Evolutionary conservation across 1,140 invertebrate genomes (phyloP), one percentile per base, ranked within the genome.

Genomic region (Sinella curviseta): DNA sequence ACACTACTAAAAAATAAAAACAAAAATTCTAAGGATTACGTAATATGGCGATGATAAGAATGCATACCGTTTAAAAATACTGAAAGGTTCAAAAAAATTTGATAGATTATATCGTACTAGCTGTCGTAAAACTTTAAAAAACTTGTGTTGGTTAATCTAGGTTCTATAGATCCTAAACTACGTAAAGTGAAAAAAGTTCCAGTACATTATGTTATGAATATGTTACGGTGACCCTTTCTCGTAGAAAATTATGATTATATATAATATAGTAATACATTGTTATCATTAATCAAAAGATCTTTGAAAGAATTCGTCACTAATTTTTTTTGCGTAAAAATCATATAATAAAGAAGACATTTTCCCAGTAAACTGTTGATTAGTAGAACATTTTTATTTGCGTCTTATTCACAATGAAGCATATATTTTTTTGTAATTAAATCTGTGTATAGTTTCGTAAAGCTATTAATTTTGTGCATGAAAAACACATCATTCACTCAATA

Each of bases 341-440:
- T 12, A 48, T 65, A 65, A 70, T 70, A 70, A 70, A 70, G 65
- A 70, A 70, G 24, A 70, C 12, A 70, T 31, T 33, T 31, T 70
- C 65, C 65, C 65, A 70, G 65, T 31, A 70, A 70, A 60, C 14
- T 8, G n/a, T n/a, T n/a, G n/a, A n/a, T n/a, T n/a, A n/a, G n/a
- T n/a, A n/a, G n/a, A n/a, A n/a, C n/a, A n/a, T n/a, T n/a, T n/a
- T n/a, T n/a, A n/a, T n/a, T n/a, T n/a, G n/a, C n/a, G n/a, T n/a
- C n/a, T n/a, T n/a, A n/a, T n/a, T n/a, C n/a, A n/a, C n/a, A n/a
- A n/a, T n/a, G n/a, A n/a, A n/a, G n/a, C n/a, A n/a, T n/a, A n/a
- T n/a, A n/a, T n/a, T n/a, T n/a, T n/a, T n/a, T n/a, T n/a, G n/a
- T n/a, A n/a, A n/a, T n/a, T n/a, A n/a, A n/a, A n/a, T n/a, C n/a